Evolutionary conservation across 2,888 invertebrate species (phyloP), one percentile per base, ranked within the genome.

Genomic region (Globia sparganii): DNA sequence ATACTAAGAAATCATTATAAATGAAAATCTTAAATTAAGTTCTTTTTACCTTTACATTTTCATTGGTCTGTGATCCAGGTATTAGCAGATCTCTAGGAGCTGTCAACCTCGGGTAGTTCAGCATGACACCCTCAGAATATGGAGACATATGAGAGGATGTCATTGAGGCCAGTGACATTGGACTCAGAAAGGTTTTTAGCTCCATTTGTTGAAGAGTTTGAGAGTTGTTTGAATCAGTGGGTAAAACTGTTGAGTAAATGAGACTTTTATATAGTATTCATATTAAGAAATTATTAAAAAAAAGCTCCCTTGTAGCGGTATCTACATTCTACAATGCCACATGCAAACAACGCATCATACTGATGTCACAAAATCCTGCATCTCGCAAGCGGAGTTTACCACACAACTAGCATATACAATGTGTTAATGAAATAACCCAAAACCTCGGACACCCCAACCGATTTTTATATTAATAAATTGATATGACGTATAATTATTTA

Each of bases 41-140:
- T 34, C 31, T 62, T 8, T 70, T 88, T 87, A 96, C 96, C 89
- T 92, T 93, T 3, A 91, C 83, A 89, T 92, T 91, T 46, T 86
- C 78, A 71, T 80, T 77, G 31, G 81, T 81, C 49, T 86, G 76
- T 64, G 87, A 90, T 43, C 79, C 88, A 9, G 96, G 96, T 90
- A 96, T 94, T 78, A 89, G 88, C n/a, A 97, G 85, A 80, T 97
- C 96, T 82, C 97, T 93, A 21, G 97, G 96, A 9, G 88, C 93
- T 8, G 91, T 94, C 78, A 97, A 86, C 75, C 95, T 90, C 37
- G 96, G 95, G 34, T 91, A 95, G 78, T 93, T 92, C 21, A 92
- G 85, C 68, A 92, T 86, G n/a, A 83, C 83, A 72, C 76, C 90
- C 68, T 92, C 92, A 3, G 91, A 91, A 75, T 95, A 95, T 69